A percentile compares a stretch with the other conserved stretches of the same genome.
Conservation (phyloP, 2,113 vertebrate genomes). For the Sylvilagus bachmani region DNA sequence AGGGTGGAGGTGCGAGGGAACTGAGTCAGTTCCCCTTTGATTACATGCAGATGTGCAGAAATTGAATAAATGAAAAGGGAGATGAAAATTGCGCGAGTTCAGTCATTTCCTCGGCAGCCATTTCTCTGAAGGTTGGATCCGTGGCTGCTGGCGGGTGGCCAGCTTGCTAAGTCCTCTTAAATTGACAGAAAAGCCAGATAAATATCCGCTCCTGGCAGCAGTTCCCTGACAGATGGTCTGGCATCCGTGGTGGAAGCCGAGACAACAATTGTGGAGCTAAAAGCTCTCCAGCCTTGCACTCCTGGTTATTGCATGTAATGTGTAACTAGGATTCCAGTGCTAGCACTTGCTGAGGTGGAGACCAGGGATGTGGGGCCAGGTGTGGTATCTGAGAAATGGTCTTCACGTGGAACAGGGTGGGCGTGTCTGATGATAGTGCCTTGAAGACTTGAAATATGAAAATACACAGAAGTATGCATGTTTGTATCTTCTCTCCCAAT, state of each 20-base stretch:
- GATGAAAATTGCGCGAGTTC: conserved; percentile 71
- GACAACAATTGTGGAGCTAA: conserved; percentile 58
- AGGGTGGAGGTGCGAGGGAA: neutral
- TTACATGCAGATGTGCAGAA: conserved; percentile 78
- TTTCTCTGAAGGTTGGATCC: conserved; percentile 73
- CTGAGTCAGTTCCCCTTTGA: conserved; percentile 44
- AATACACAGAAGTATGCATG: neutral
- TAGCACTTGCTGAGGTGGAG: neutral
- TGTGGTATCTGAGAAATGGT: neutral
- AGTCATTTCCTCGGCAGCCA: conserved; percentile 72
- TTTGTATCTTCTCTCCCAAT: neutral
- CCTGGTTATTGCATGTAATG: neutral
- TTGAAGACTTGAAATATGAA: neutral
- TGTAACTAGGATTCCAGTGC: conserved; percentile 20
- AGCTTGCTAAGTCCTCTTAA: conserved; percentile 82
- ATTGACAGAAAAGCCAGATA: conserved; percentile 83
- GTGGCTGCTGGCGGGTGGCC: conserved; percentile 79
- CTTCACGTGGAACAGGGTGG: neutral
- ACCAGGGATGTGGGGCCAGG: neutral
- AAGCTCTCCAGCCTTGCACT: conserved; percentile 59
- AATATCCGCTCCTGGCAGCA: conserved; percentile 77
- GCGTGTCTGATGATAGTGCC: neutral
- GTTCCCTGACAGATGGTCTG: conserved; percentile 81
- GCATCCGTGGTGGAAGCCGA: conserved; percentile 69
- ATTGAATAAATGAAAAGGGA: conserved; percentile 78